Evolutionary conservation across 2,797 vertebrate genomes (phyloP).

Genomic region (Antrozous pallidus): DNA sequence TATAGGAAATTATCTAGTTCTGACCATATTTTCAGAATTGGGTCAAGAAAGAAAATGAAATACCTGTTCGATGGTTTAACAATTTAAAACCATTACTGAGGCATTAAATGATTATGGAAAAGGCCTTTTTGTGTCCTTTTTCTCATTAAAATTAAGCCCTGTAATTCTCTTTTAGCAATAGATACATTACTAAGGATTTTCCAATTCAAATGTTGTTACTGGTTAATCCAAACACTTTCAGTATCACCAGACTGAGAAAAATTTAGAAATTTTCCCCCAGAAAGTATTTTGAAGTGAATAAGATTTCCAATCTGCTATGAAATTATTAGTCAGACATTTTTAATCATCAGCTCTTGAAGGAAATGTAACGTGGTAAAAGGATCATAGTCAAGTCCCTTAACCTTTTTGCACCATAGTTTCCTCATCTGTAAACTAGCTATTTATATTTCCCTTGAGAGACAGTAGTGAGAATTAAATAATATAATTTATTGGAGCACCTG

Average conservation of each 20-base stretch:
- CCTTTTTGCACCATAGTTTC: neutral
- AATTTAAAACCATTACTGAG: neutral
- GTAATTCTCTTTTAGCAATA: neutral
- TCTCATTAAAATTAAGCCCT: neutral
- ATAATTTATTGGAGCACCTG: neutral
- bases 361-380: neutral
- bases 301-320: conserved; percentile 54
- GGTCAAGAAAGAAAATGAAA: conserved; percentile 32
- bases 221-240: conserved; percentile 31
- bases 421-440: neutral
- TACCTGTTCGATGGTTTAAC: neutral
- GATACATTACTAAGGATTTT: neutral
- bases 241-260: conserved; percentile 17
- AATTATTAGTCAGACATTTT: conserved; percentile 73
- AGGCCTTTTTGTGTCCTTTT: conserved; percentile 5
- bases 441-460: neutral
- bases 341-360: conserved; percentile 48
- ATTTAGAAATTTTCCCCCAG: conserved; percentile 31
- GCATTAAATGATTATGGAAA: conserved; percentile 2
- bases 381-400: neutral
- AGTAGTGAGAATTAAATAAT: neutral
- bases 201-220: conserved; percentile 20
- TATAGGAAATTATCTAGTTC: neutral
- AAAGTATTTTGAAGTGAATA: conserved; percentile 52
- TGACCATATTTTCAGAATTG: neutral